phyloP scores from a whole-genome alignment of 2,113 vertebrate species.

The Orcinus orca region DNA sequence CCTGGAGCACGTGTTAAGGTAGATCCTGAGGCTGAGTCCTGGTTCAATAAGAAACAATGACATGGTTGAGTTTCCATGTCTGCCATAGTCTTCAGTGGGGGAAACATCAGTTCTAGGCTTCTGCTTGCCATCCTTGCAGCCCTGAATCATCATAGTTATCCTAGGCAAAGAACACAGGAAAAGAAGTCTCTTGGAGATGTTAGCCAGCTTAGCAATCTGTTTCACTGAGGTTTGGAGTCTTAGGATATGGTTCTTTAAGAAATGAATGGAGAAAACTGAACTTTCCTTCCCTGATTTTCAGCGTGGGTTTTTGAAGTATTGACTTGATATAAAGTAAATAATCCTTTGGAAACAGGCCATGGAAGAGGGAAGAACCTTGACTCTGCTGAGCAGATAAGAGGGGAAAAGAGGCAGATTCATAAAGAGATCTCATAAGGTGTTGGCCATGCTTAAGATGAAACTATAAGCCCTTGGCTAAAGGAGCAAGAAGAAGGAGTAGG shows the following conservation, averaged over 20 bases:
- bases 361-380: slow-evolving; percentile 10
- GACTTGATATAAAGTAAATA: slow-evolving; percentile 12
- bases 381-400: slow-evolving; percentile 18
- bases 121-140: not conserved
- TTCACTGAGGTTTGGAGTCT: not conserved
- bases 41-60: not conserved
- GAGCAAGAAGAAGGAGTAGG: not conserved
- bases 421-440: not conserved
- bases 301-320: slow-evolving; percentile 14
- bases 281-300: not conserved
- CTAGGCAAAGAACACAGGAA: slow-evolving; percentile 29
- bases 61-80: not conserved
- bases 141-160: not conserved
- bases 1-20: not conserved
- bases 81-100: slow-evolving; percentile 5
- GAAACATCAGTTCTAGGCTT: not conserved
- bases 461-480: not conserved
- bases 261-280: not conserved
- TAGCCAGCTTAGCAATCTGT: not conserved
- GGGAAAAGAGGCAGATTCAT: not conserved
- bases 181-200: not conserved
- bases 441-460: slow-evolving; percentile 31
- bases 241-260: slow-evolving; percentile 24
- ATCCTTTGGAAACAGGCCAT: not conserved
- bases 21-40: slow-evolving; percentile 22